A percentile compares a stretch with the other conserved stretches of the same genome.
phyloP scores from a whole-genome alignment of 1,140 invertebrate genomes.

The Lordiphosa stackelbergi region DNA sequence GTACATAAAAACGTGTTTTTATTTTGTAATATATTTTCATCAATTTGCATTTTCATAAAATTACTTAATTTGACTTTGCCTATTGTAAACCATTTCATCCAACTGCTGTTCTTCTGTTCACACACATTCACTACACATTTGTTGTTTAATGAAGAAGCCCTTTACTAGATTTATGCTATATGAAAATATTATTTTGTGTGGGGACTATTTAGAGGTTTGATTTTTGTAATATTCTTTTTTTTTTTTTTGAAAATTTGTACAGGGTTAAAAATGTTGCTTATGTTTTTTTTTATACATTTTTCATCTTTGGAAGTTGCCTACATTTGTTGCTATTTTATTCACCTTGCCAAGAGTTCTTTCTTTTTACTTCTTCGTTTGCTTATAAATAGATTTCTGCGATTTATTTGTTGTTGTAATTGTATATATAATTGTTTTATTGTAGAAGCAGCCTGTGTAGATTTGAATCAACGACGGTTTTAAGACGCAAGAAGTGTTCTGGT shows the following conservation, averaged over 20 bases:
- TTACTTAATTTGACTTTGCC: slow-evolving; percentile 69
- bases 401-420: slow-evolving; percentile 21
- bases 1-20: slow-evolving; percentile 27
- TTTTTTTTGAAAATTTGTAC: slow-evolving; percentile 41
- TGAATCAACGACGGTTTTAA: slow-evolving; percentile 47
- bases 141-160: slow-evolving; percentile 46
- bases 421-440: slow-evolving; percentile 41
- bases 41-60: not conserved
- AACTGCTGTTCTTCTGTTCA: slow-evolving; percentile 11
- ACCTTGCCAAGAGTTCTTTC: no score
- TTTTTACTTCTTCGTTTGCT: slow-evolving; percentile 17
- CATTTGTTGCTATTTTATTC: slow-evolving; percentile 29
- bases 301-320: not conserved
- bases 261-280: slow-evolving; percentile 53
- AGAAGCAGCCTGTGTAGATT: slow-evolving; percentile 65
- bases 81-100: slow-evolving; percentile 27
- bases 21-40: not conserved
- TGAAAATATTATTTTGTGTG: slow-evolving; percentile 35
- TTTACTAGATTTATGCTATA: slow-evolving; percentile 17
- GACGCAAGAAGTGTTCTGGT: slow-evolving; percentile 55
- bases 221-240: not conserved
- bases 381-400: slow-evolving; percentile 42
- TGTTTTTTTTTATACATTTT: slow-evolving; percentile 40
- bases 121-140: slow-evolving; percentile 31
- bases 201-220: no score